A percentile compares a stretch with the other conserved stretches of the same genome.
Conservation (phyloP, 2,888 invertebrate species). For the Escarpia spicata region DNA sequence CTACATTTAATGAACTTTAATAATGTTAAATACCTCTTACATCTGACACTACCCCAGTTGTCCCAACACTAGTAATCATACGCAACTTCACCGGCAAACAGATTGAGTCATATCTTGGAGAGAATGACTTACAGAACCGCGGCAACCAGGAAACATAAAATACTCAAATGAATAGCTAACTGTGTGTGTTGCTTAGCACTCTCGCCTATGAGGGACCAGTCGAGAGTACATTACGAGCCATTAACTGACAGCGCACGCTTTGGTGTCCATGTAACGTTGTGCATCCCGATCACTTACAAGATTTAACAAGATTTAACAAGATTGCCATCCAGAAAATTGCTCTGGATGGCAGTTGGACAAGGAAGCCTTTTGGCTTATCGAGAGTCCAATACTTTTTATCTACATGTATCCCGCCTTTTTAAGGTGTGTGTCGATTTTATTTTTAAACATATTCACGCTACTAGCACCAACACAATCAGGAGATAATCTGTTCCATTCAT, state of each 20-base stretch:
- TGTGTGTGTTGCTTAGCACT: neutral
- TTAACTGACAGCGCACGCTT: neutral
- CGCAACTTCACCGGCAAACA: neutral
- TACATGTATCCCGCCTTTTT: too few species aligned
- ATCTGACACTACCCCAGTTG: neutral
- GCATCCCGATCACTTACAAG: neutral
- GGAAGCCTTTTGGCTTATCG: too few species aligned
- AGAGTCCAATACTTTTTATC: too few species aligned
- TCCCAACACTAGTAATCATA: neutral
- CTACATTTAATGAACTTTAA: neutral
- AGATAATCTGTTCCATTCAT: too few species aligned
- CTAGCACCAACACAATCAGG: too few species aligned
- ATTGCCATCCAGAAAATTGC: too few species aligned
- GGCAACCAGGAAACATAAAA: slow-evolving; percentile 4
- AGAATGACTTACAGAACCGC: neutral
- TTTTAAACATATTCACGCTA: too few species aligned
- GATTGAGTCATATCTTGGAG: neutral
- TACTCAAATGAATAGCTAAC: neutral
- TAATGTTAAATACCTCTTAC: neutral
- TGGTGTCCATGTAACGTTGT: neutral
- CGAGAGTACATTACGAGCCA: neutral
- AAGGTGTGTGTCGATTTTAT: too few species aligned
- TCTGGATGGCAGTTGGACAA: too few species aligned
- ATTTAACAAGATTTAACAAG: too few species aligned
- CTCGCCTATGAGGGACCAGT: neutral